Percentiles rank a stretch among this genome's conserved stretches.
Evolutionary conservation across 2,888 invertebrate species (phyloP).

Genomic region (Punctoribates punctum): DNA sequence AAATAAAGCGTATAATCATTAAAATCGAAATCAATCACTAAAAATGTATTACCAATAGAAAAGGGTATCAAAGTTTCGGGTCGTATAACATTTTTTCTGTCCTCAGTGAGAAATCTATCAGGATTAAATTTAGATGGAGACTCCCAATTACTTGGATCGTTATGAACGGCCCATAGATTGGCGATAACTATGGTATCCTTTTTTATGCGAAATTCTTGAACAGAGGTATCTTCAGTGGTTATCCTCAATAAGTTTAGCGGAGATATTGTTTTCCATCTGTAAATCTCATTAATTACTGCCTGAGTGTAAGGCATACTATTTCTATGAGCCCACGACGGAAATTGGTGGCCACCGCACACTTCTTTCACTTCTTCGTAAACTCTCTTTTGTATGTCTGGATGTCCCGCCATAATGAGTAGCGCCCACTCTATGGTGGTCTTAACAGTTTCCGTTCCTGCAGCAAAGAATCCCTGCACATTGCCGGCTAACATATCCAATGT

Average conservation of each 20-base stretch:
- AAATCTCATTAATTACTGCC: constrained; percentile 34
- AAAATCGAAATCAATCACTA: not conserved
- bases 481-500: constrained; percentile 28
- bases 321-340: not conserved
- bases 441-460: constrained; percentile 39
- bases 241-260: constrained; percentile 31
- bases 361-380: not conserved
- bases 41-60: constrained; percentile 29
- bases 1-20: not conserved
- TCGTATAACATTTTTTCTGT: constrained; percentile 44
- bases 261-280: constrained; percentile 38
- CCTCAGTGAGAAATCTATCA: constrained; percentile 45
- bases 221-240: constrained; percentile 30
- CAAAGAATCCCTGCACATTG: constrained; percentile 36
- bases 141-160: constrained; percentile 45
- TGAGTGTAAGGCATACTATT: constrained; percentile 13
- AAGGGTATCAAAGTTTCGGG: constrained; percentile 46
- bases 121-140: constrained; percentile 46
- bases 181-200: constrained; percentile 47
- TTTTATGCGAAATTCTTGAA: constrained; percentile 38
- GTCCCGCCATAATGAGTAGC: constrained; percentile 9
- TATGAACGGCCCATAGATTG: constrained; percentile 47
- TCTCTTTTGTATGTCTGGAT: constrained; percentile 5
- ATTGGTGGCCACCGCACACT: not conserved
- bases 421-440: constrained; percentile 36